A percentile compares a stretch with the other conserved stretches of the same genome.
Conservation (phyloP, 2,113 vertebrate species). For the Uropsilus gracilis region DNA sequence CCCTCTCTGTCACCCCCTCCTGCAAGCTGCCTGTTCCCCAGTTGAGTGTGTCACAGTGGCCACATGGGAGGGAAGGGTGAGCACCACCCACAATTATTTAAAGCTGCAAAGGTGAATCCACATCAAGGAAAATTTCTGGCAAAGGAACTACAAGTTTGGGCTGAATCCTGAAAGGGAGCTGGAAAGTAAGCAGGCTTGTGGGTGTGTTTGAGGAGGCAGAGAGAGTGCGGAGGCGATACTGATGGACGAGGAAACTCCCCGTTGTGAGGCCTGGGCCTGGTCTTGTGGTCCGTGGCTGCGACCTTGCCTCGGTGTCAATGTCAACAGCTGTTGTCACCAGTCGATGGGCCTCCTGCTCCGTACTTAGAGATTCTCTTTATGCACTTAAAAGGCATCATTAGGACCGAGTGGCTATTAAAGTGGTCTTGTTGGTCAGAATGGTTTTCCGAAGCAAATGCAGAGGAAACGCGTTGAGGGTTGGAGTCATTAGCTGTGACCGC, state of each 20-base stretch:
- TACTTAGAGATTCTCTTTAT: slow-evolving; percentile 75
- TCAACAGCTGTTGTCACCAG: slow-evolving; percentile 69
- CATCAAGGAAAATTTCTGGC: background rate
- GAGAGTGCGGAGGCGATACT: background rate
- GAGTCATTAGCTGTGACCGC: slow-evolving; percentile 80
- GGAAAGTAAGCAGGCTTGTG: background rate
- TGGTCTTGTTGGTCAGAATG: slow-evolving; percentile 74
- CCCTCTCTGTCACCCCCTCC: accelerated
- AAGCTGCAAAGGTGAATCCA: background rate
- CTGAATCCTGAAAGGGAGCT: background rate
- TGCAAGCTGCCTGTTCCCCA: background rate
- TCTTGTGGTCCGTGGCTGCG: accelerated
- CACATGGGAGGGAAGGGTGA: background rate
- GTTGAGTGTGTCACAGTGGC: accelerated
- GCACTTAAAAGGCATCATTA: slow-evolving; percentile 83
- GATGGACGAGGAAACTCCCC: background rate
- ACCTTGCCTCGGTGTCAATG: slow-evolving; percentile 70
- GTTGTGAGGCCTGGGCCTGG: background rate
- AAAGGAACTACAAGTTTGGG: background rate
- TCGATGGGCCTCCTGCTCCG: slow-evolving; percentile 51
- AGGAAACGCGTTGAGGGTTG: slow-evolving; percentile 75
- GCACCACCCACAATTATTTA: too few relatives aligned
- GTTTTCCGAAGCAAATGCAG: slow-evolving; percentile 75
- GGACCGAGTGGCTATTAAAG: slow-evolving; percentile 82
- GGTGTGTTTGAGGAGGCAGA: background rate